Conservation (phyloP, 2,113 vertebrate genomes). For the Rattus rattus region DNA sequence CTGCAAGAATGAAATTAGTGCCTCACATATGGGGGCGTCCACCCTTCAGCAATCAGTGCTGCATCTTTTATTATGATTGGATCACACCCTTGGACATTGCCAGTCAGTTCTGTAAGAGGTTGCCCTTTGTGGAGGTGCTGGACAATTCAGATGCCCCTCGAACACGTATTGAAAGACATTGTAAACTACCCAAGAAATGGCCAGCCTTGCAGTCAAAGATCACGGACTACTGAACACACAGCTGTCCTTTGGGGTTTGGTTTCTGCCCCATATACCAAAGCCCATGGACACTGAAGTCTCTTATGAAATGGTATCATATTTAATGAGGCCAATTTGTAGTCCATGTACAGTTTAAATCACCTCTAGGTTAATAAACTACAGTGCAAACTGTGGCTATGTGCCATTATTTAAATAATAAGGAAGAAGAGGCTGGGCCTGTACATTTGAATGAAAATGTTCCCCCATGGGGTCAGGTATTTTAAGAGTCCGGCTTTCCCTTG, state of each 20-base stretch:
- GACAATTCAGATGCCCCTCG: conserved; percentile 71
- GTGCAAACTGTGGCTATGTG: neutral
- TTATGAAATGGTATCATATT: neutral
- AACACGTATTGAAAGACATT: conserved; percentile 66
- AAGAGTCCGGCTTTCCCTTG: neutral
- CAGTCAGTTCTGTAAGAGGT: neutral
- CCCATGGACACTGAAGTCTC: neutral
- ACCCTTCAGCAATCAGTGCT: neutral
- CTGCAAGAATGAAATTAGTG: conserved; percentile 33
- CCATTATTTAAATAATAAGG: neutral
- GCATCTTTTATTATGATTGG: conserved; percentile 16
- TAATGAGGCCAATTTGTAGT: neutral
- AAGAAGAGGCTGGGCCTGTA: neutral
- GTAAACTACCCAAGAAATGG: conserved; percentile 65
- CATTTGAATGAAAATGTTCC: neutral
- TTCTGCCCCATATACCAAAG: neutral
- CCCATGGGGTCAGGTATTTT: neutral
- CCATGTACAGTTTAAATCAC: neutral
- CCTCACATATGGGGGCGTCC: neutral
- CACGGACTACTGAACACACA: neutral
- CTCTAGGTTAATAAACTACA: neutral
- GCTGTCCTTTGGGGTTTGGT: neutral
- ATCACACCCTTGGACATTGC: conserved; percentile 38
- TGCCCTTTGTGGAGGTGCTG: conserved; percentile 69
- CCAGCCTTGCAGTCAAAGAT: conserved; percentile 55